These are phyloP conservation scores for Malurus leucopterus DNA, from an alignment of 2,797 vertebrate genomes.

Conservation along the genomic window DNA sequence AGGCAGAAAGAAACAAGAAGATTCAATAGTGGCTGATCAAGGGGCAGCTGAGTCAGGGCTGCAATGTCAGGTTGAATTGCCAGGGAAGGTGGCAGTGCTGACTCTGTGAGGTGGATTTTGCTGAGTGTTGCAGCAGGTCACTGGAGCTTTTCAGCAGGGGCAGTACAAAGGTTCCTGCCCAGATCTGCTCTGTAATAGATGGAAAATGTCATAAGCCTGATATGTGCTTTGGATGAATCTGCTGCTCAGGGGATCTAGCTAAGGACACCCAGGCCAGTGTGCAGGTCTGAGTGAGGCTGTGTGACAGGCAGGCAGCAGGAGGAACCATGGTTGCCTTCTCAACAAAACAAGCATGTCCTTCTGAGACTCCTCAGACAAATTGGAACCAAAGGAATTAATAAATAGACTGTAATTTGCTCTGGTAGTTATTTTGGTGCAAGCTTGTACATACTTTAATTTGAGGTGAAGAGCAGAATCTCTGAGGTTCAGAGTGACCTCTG, in stretches of 20 bases:
- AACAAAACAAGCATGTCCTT: background rate
- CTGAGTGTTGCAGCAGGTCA: background rate
- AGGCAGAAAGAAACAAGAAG: background rate
- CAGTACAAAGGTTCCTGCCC: slow-evolving; percentile 17
- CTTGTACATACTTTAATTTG: background rate
- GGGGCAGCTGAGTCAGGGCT: background rate
- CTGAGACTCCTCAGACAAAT: background rate
- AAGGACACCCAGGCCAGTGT: background rate
- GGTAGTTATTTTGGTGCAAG: background rate
- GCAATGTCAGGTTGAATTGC: background rate
- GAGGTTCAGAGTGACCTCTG: slow-evolving; percentile 2
- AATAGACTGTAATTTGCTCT: background rate
- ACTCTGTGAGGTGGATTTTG: background rate
- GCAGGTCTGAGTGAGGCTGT: background rate
- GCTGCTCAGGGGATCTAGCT: background rate
- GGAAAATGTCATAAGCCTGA: background rate
- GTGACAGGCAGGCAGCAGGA: background rate
- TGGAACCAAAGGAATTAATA: slow-evolving; percentile 11
- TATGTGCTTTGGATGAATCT: background rate
- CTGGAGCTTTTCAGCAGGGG: slow-evolving; percentile 1
- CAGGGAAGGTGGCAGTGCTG: background rate
- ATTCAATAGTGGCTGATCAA: background rate
- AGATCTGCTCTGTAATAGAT: background rate
- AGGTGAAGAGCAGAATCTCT: background rate
- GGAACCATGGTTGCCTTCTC: background rate